Conservation (phyloP, 1,140 invertebrate species). For the Macrotrachela quadricornifera region DNA sequence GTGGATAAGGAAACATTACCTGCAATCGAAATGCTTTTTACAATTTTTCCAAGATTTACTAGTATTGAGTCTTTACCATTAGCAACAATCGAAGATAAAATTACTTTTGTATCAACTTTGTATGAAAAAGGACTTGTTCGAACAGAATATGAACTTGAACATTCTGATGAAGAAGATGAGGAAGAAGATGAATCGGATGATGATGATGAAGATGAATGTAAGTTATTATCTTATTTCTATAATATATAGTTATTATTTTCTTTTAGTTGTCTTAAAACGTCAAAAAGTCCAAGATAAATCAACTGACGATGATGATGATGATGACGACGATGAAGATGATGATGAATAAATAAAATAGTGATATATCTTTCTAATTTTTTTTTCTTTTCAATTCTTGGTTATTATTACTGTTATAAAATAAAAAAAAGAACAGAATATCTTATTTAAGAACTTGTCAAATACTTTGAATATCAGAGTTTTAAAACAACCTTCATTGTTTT, state of each 20-base stretch:
- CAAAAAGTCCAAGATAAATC: conserved; percentile 7
- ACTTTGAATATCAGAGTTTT: no score
- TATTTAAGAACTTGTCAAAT: no score
- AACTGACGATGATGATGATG: conserved; percentile 9
- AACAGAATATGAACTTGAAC: conserved; percentile 23
- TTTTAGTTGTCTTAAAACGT: conserved; percentile 8
- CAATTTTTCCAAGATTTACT: conserved; percentile 50
- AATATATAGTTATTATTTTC: background rate
- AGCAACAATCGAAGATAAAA: conserved; percentile 39
- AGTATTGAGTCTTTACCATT: conserved; percentile 47
- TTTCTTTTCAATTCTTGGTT: no score
- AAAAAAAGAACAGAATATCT: no score
- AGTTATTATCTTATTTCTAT: background rate
- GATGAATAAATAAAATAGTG: background rate
- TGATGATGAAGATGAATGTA: background rate
- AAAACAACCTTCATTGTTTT: no score
- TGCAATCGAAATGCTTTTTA: conserved; percentile 47
- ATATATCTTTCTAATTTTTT: no score
- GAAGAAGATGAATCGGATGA: background rate
- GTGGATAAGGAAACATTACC: conserved; percentile 29
- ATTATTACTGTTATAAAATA: no score
- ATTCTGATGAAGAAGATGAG: no score
- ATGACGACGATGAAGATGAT: conserved; percentile 1
- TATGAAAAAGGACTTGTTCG: conserved; percentile 10
- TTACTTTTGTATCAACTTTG: conserved; percentile 17